phyloP scores from a whole-genome alignment of 2,113 vertebrate species.

The Lophura nycthemera region DNA sequence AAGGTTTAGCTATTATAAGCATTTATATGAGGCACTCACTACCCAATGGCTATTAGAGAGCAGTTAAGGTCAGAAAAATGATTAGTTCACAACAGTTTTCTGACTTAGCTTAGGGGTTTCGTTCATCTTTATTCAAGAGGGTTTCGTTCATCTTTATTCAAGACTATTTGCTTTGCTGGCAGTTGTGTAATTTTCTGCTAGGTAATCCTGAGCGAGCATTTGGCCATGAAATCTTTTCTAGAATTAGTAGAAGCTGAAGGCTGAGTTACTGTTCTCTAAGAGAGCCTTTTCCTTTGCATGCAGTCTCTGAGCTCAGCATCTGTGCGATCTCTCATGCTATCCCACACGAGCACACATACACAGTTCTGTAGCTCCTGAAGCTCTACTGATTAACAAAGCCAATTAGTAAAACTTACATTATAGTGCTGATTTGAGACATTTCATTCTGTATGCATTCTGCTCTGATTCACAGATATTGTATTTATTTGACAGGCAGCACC shows the following conservation, averaged over 20 bases:
- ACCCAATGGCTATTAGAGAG: neutral
- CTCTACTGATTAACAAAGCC: neutral
- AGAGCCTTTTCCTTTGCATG: neutral
- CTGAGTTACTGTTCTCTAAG: neutral
- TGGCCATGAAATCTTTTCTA: neutral
- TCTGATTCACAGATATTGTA: neutral
- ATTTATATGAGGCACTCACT: neutral
- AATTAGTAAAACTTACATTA: neutral
- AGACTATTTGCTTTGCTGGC: neutral
- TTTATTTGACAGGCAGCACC: constrained; percentile 43
- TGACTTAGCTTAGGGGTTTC: neutral
- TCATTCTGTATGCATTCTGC: neutral
- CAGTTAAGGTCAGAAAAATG: constrained; percentile 27
- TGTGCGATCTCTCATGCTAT: neutral
- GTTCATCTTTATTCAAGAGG: neutral
- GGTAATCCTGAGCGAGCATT: neutral
- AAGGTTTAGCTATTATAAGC: neutral
- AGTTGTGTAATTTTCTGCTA: neutral
- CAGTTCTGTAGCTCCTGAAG: neutral
- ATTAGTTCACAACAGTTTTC: constrained; percentile 22
- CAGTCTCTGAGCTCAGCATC: rapidly evolving
- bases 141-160: neutral
- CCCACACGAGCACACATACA: neutral
- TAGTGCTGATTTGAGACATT: neutral
- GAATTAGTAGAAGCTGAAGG: neutral